Evolutionary conservation across 2,888 invertebrate species (phyloP), one percentile per base, ranked within the genome.

Genomic region (Hydroisotoma schaefferi): DNA sequence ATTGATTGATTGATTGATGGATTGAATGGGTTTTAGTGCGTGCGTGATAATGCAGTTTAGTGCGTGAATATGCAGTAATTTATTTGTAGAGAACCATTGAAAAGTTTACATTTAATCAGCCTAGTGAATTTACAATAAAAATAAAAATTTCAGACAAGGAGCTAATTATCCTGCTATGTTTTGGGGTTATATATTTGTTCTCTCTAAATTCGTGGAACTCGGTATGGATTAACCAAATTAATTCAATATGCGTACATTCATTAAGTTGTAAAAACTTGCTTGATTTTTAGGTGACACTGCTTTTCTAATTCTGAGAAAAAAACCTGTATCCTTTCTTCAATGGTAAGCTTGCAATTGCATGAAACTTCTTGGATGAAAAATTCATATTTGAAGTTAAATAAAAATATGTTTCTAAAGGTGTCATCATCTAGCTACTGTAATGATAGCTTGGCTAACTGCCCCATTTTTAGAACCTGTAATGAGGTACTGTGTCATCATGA

Each of bases 401-500:
- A 8, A 33, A 10, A 10, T 33, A 15, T 8, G 8, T 33, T 33
- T 8, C 15, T 33, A 15, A 10, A 33, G 27, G 48, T 55, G 46
- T 48, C 56, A 56, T 37, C 57, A 57, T 23, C 18, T 51, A 37
- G 23, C 25, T 12, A 57, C 57, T 6, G 8, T 57, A 23, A 51
- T 57, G 6, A 38, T 58, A 28, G 52, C 52, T 33, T 58, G 52
- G 52, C 27, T 58, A 10, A 44, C 28, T 3, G 38, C 27, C n/a
- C 52, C 52, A 8, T 38, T 52, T 25, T 27, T 43, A 15, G 57
- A 58, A 46, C 57, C 57, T 15, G 37, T 58, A 18, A 44, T 26
- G 23, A 46, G 57, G 25, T 58, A 44, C 25, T 38, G 43, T 28
- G 57, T 38, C 12, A 28, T 44, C 15, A 58, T 58, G 57, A 58